Evolutionary conservation across 92 coral and sea anemone genomes (phyloP).

Genomic region (Anthopleura xanthogrammica): DNA sequence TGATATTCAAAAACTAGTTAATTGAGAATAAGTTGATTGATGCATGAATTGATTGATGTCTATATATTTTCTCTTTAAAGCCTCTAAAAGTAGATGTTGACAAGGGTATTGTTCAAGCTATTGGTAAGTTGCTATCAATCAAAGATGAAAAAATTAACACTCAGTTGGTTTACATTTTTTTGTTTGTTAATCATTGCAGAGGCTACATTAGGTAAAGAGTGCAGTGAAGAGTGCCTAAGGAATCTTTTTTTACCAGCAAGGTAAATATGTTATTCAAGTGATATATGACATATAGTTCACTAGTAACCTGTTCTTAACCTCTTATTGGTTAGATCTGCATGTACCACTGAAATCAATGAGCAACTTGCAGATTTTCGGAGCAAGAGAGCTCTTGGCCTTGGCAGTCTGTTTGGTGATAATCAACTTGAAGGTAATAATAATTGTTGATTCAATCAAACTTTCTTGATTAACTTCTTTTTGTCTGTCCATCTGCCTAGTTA

Average conservation of each 20-base stretch:
- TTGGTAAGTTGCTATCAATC: conserved; percentile 37
- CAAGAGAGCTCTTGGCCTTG: conserved; percentile 96
- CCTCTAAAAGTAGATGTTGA: conserved; percentile 59
- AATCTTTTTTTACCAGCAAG: conserved; percentile 84
- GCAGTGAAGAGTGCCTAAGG: conserved; percentile 76
- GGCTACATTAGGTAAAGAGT: conserved; percentile 39
- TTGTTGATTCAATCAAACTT: background rate
- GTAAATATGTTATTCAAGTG: conserved; percentile 26
- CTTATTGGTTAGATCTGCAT: conserved; percentile 59
- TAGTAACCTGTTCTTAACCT: background rate
- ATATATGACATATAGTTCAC: background rate
- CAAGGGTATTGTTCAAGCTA: conserved; percentile 60
- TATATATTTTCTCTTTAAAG: conserved; percentile 24
- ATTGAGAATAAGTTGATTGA: no score
- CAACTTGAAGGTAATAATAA: conserved; percentile 75
- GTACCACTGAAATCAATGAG: conserved; percentile 77
- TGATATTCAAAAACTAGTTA: no score
- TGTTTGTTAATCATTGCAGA: conserved; percentile 13
- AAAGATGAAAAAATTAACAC: background rate
- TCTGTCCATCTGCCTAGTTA: background rate
- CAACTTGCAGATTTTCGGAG: conserved; percentile 88
- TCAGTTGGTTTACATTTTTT: background rate
- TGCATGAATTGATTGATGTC: no score
- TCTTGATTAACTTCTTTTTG: no score
- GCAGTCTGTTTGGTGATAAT: conserved; percentile 97